Evolutionary conservation across 2,888 invertebrate genomes (phyloP).

Genomic region (Limnephilus rhombicus): DNA sequence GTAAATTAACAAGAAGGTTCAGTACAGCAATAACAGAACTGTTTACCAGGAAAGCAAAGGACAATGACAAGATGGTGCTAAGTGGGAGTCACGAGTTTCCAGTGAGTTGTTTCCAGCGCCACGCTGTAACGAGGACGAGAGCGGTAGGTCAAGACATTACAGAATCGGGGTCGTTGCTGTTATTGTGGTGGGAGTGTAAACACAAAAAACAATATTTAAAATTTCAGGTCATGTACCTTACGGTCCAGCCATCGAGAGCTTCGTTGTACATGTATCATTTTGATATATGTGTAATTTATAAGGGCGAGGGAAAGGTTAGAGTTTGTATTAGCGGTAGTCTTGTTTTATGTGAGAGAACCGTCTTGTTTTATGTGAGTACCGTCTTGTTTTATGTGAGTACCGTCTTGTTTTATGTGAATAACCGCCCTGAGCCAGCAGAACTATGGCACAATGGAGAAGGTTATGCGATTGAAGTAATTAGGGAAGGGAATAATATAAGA

Average conservation of each 20-base stretch:
- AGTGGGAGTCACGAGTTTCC: neutral
- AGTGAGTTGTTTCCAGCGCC: neutral
- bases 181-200: neutral
- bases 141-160: neutral
- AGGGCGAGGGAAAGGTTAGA: neutral
- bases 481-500: neutral
- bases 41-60: neutral
- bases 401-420: too few species aligned
- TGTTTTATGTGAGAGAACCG: too few species aligned
- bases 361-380: too few species aligned
- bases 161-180: neutral
- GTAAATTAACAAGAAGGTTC: neutral
- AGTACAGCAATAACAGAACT: neutral
- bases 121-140: neutral
- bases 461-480: neutral
- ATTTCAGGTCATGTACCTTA: neutral
- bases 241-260: neutral
- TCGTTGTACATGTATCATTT: neutral
- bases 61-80: conserved; percentile 1
- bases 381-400: too few species aligned
- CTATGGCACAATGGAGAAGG: neutral
- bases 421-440: neutral
- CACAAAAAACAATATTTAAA: neutral
- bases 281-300: neutral
- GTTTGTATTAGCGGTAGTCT: too few species aligned